These are phyloP conservation scores for Holacanthus passer DNA, from an alignment of 2,113 vertebrate species.

Conservation along the genomic window DNA sequence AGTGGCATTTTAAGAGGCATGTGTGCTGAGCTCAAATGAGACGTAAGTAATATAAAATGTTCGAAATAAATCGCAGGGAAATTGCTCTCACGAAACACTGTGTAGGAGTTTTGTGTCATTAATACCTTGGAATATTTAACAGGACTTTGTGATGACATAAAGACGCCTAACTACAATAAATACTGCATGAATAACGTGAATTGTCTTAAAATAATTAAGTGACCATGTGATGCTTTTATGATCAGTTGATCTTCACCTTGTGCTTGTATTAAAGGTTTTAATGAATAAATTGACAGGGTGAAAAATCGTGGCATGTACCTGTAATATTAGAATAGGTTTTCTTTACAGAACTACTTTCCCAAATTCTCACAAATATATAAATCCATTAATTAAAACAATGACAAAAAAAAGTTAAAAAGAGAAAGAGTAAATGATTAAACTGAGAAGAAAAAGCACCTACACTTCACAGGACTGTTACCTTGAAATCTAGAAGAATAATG, in stretches of 20 bases:
- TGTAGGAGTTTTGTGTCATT: neutral
- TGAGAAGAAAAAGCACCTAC: neutral
- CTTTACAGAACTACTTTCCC: neutral
- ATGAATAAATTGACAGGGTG: neutral
- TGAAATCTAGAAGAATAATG: neutral
- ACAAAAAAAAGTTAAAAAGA: neutral
- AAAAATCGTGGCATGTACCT: neutral
- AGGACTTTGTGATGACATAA: neutral
- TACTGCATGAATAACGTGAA: neutral
- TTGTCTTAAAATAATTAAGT: neutral
- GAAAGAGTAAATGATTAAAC: too few relatives aligned
- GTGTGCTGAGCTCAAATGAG: constrained; percentile 11
- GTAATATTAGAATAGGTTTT: too few relatives aligned
- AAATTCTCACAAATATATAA: neutral
- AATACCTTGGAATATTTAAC: neutral
- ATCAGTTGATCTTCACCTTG: neutral
- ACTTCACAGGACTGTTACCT: neutral
- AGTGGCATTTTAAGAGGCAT: constrained; percentile 30
- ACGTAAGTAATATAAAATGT: constrained; percentile 11
- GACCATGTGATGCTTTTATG: neutral
- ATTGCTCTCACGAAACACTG: neutral
- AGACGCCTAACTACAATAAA: neutral
- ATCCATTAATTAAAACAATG: neutral
- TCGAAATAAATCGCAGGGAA: constrained; percentile 8
- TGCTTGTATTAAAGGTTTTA: neutral